phyloP scores from a whole-genome alignment of 1,140 invertebrate species.

The Goniozus legneri region DNA sequence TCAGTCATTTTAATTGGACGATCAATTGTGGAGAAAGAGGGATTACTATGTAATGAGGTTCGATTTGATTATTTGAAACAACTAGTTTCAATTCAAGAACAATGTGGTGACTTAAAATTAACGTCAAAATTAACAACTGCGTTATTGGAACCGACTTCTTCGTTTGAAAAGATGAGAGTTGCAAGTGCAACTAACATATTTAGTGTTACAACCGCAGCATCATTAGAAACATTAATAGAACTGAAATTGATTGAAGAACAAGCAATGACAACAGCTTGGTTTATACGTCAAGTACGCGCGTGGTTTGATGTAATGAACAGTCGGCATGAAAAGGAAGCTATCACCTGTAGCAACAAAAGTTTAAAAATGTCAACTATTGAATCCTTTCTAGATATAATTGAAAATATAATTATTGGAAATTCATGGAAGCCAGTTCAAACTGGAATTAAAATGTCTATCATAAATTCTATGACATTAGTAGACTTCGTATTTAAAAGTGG shows the following conservation, averaged over 20 bases:
- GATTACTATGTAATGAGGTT: background rate
- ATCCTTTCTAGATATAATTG: background rate
- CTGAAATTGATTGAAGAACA: background rate
- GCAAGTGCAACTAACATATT: background rate
- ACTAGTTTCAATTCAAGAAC: background rate
- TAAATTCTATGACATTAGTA: background rate
- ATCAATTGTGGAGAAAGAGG: background rate
- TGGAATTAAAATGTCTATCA: background rate
- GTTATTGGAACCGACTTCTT: background rate
- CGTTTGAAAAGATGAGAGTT: background rate
- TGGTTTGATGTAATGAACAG: background rate
- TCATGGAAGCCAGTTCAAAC: background rate
- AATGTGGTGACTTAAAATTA: background rate
- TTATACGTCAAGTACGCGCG: background rate
- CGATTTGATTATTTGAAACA: background rate
- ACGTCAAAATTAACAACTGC: background rate
- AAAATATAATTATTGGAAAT: background rate
- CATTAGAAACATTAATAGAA: background rate
- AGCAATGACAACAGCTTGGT: background rate
- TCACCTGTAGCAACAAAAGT: background rate
- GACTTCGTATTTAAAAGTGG: background rate
- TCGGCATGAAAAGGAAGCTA: background rate
- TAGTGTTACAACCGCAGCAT: background rate
- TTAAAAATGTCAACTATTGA: background rate
- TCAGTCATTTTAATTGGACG: background rate